A percentile compares a stretch with the other conserved stretches of the same genome.
These are phyloP conservation scores for Muraenolepis orangiensis DNA, from an alignment of 2,797 vertebrate species.

Conservation along the genomic window DNA sequence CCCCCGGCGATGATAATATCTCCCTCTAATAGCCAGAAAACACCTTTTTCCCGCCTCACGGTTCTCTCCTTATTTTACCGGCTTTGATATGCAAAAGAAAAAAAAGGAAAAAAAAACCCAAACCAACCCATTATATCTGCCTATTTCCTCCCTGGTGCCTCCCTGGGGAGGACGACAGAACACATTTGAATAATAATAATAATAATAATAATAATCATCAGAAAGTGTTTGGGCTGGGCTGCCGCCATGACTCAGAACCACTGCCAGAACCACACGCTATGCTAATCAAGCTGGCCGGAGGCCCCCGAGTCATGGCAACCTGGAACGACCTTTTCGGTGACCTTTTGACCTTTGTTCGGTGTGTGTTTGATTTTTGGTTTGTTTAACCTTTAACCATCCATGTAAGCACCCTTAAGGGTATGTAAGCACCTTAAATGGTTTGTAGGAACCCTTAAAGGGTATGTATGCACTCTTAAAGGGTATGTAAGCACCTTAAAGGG, in stretches of 20 bases:
- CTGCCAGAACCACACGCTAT: slow-evolving; percentile 55
- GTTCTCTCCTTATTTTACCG: slow-evolving; percentile 40
- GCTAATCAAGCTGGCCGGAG: slow-evolving; percentile 28
- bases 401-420: too few relatives aligned
- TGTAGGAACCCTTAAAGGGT: too few relatives aligned
- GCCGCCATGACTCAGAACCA: slow-evolving; percentile 56
- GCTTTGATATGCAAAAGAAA: slow-evolving; percentile 56
- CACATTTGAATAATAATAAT: slow-evolving; percentile 70
- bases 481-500: too few relatives aligned
- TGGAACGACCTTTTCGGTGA: slow-evolving; percentile 34
- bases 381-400: too few relatives aligned
- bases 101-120: slow-evolving; percentile 49
- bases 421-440: too few relatives aligned
- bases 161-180: slow-evolving; percentile 59
- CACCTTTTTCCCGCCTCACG: slow-evolving; percentile 37
- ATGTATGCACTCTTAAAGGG: too few relatives aligned
- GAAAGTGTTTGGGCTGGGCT: slow-evolving; percentile 31
- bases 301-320: slow-evolving; percentile 40
- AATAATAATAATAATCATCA: too few relatives aligned
- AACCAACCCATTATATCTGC: slow-evolving; percentile 55
- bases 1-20: too few relatives aligned
- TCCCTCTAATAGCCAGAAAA: slow-evolving; percentile 45
- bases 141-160: slow-evolving; percentile 53
- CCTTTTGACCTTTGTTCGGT: slow-evolving; percentile 22
- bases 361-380: too few relatives aligned